Conservation (phyloP, 1,140 invertebrate species). For the Mercenaria mercenaria region DNA sequence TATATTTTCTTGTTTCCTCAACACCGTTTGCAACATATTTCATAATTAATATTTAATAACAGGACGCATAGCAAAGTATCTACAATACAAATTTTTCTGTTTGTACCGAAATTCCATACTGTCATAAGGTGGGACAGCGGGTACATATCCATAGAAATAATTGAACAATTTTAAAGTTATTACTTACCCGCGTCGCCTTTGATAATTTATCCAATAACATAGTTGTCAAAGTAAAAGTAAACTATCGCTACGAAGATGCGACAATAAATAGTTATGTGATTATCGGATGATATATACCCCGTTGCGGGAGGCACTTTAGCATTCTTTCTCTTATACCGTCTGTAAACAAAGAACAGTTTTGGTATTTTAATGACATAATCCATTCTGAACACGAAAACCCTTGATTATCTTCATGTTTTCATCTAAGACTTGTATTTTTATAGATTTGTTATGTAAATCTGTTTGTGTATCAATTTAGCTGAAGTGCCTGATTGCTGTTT, state of each 20-base stretch:
- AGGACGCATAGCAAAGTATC: no score
- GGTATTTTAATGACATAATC: conserved; percentile 53
- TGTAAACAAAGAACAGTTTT: conserved; percentile 35
- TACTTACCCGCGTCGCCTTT: conserved; percentile 23
- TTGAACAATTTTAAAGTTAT: conserved; percentile 42
- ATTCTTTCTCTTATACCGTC: conserved; percentile 35
- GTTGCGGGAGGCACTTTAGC: conserved; percentile 20
- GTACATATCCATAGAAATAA: conserved; percentile 28
- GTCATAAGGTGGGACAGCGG: not conserved
- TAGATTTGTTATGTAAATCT: conserved; percentile 39
- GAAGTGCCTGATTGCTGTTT: conserved; percentile 14
- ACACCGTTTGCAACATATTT: no score
- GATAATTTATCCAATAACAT: conserved; percentile 44
- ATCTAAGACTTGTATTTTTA: conserved; percentile 2
- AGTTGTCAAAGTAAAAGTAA: conserved; percentile 23
- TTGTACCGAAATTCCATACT: not conserved
- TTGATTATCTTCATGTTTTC: not conserved
- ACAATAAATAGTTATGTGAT: conserved; percentile 15
- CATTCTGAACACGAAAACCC: not conserved
- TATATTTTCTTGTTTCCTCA: no score
- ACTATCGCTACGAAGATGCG: not conserved
- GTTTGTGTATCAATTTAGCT: conserved; percentile 36
- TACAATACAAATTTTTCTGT: no score
- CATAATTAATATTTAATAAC: no score
- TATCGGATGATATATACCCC: conserved; percentile 7